phyloP scores from a whole-genome alignment of 2,113 vertebrate genomes.

The Deroptyus accipitrinus region DNA sequence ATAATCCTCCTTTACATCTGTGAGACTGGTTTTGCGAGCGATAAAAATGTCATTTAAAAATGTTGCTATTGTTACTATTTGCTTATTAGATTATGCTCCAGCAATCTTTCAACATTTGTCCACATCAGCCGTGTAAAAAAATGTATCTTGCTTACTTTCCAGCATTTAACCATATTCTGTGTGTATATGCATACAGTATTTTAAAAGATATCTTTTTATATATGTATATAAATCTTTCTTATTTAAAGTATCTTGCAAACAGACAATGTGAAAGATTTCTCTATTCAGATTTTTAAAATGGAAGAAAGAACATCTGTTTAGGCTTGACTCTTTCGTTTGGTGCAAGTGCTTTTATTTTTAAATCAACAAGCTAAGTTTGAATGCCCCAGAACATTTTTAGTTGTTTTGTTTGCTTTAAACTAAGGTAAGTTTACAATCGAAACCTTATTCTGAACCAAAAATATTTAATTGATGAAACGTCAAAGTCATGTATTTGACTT shows the following conservation, averaged over 20 bases:
- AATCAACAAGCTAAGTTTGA: background rate
- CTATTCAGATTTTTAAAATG: background rate
- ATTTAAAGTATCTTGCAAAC: background rate
- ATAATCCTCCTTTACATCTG: background rate
- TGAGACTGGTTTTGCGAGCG: background rate
- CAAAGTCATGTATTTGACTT: background rate
- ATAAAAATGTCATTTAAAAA: background rate
- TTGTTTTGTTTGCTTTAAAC: background rate
- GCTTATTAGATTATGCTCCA: background rate
- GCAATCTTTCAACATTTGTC: background rate
- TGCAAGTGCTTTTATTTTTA: background rate
- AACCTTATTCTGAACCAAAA: background rate
- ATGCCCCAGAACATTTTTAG: background rate
- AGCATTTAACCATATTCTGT: background rate
- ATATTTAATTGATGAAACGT: background rate
- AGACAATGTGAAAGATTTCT: background rate
- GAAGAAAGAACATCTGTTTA: background rate
- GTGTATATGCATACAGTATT: background rate
- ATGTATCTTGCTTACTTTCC: background rate
- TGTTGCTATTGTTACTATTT: background rate
- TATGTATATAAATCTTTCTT: background rate
- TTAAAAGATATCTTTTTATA: background rate
- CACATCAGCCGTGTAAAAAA: background rate
- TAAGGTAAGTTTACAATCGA: background rate
- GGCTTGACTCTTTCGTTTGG: background rate